Evolutionary conservation across 2,797 vertebrate species (phyloP), one percentile per base, ranked within the genome.

Genomic region (Chelon auratus): DNA sequence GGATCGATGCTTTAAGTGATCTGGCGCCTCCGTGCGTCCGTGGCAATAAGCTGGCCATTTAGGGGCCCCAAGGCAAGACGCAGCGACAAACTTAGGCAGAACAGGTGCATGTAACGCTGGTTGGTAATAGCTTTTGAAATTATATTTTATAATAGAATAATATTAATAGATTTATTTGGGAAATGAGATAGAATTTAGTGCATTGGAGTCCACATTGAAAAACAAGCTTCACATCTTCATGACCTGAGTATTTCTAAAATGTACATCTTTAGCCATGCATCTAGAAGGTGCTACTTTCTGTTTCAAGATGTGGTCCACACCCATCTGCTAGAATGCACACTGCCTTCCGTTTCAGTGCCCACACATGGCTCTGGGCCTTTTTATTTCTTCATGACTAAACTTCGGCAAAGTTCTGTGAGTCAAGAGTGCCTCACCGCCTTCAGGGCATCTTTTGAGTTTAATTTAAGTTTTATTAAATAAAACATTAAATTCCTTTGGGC

Each of bases 21-120:
- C 78, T 81, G 80, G 91, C 91, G 92, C 92, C 91, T 68, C 91
- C 91, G 62, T 80, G 89, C 83, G 92, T 82, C 77, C 53, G 64
- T 61, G 85, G 77, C 43, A 71, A 26, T 30, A 68, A 4, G 55
- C 30, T 39, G 56, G 53, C 7, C 39, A 7, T 11, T 8, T 8
- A 17, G 15, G 39, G 37, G n/a, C 37, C 50, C 40, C 43, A 26
- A 26, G 24, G 17, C 7, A 47, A 18, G 17, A 9, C 2, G n/a
- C n/a, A 18, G n/a, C 7, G n/a, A 50, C 18, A 2, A 9, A 20
- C n/a, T 4, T 3, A 18, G 18, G 22, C 9, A 26, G 22, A 26
- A 13, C 51, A 53, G 24, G 51, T 30, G 22, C 24, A 53, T 53
- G 22, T 5, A 53, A 30, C 24, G 14, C 22, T 30, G 51, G 9